Evolutionary conservation across 2,888 invertebrate genomes (phyloP).

Genomic region (Thecophora atra): DNA sequence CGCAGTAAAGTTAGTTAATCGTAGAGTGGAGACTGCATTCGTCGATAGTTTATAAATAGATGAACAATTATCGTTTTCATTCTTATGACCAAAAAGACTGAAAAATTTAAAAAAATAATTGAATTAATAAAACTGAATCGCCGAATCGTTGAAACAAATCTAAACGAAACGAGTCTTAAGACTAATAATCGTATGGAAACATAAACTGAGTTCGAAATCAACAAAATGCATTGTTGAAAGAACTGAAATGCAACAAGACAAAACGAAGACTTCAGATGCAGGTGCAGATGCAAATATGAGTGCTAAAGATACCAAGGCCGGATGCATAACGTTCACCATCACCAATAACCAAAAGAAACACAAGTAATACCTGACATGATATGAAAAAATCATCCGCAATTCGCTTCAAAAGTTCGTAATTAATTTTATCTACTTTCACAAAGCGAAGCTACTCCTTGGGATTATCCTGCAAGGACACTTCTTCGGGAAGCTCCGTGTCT

Average conservation of each 20-base stretch:
- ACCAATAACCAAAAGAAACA: background rate
- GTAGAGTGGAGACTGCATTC: background rate
- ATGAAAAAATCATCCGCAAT: too few relatives aligned
- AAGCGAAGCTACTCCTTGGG: background rate
- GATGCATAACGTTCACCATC: constrained; percentile 12
- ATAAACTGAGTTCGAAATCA: background rate
- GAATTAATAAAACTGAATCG: background rate
- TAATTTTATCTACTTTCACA: too few relatives aligned
- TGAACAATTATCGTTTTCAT: background rate
- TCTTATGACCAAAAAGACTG: constrained; percentile 1
- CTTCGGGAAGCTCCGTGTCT: constrained; percentile 29
- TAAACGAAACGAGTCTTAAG: background rate
- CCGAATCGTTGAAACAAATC: background rate
- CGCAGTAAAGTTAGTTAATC: background rate
- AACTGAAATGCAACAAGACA: background rate
- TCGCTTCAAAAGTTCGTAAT: too few relatives aligned
- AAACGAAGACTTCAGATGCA: background rate
- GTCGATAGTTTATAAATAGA: constrained; percentile 4
- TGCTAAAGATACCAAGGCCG: too few relatives aligned
- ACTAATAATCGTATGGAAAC: background rate
- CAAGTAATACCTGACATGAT: too few relatives aligned
- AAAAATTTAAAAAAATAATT: background rate
- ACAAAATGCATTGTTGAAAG: constrained; percentile 1
- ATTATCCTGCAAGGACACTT: constrained; percentile 27
- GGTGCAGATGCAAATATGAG: too few relatives aligned